Base-by-base conservation (phyloP, 2,113 vertebrate species). In the Castor canadensis region DNA sequence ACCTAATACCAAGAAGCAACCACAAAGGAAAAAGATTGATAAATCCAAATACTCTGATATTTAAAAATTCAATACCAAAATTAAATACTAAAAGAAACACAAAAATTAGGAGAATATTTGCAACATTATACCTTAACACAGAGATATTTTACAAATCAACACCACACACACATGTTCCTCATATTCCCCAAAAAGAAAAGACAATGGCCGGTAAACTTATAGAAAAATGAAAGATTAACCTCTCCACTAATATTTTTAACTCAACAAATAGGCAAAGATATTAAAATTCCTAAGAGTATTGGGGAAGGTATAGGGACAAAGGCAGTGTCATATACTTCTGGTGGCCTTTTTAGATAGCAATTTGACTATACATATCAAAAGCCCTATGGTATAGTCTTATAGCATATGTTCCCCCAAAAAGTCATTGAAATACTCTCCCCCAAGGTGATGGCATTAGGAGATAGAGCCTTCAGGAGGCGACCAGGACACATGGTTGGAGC, bases 21-120 rank as follows among this genome's bases (percentile, higher is more conserved):
- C 75, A 89, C 32, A 71, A 83, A 83, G n/a, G 38, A 69, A 91
- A 91, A 91, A 91, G 3, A 52, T 2, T 24, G 22, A 35, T 86
- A 83, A 52, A 67, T 77, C 10, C 22, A 89, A 43, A 60, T 69
- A 62, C 0, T 35, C 17, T 91, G 26, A 38, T 89, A 81, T 73
- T 89, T 91, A 76, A 79, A 89, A n/a, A 38, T 35, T 45, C 9
- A 60, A 83, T 84, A 87, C 6, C 30, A 84, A n/a, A 62, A 43
- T n/a, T 64, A 72, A 91, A 12, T 47, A 38, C 60, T 75, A 86
- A 96, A 81, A 94, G 54, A 35, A 24, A 40, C 9, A 93, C 64
- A 77, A 94, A 96, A 86, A 93, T 76, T 54, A 80, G 38, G 90
- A 54, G n/a, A 43, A 62, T 95, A 89, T 43, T 82, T 45, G 11